Percentiles rank a stretch among this genome's conserved stretches.
Conservation (phyloP, 2,797 vertebrate species). For the Gallinago solitaria region DNA sequence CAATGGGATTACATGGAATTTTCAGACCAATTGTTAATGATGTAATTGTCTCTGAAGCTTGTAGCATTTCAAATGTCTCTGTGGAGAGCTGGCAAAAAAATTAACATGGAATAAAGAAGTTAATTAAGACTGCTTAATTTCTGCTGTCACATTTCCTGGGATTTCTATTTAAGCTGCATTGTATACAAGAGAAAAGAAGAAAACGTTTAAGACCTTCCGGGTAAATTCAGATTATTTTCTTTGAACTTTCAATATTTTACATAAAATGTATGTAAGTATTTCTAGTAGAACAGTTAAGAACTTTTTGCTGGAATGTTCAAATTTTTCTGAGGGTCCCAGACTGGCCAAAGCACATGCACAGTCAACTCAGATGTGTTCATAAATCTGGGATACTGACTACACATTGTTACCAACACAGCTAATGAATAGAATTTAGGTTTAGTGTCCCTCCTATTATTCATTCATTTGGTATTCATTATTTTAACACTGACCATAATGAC, state of each 20-base stretch:
- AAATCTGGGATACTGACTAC: slow-evolving; percentile 8
- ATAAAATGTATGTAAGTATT: neutral
- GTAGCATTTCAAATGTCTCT: neutral
- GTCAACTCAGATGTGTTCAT: neutral
- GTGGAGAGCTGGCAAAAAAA: neutral
- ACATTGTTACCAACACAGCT: neutral
- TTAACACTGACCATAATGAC: slow-evolving; percentile 64
- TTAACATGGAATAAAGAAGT: neutral
- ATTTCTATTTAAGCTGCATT: neutral
- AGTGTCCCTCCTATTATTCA: slow-evolving; percentile 46
- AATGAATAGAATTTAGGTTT: slow-evolving; percentile 40
- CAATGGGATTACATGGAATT: neutral
- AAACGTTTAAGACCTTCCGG: neutral
- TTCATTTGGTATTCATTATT: slow-evolving; percentile 58
- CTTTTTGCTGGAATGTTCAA: neutral
- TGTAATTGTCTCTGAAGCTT: neutral
- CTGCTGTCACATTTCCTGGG: neutral
- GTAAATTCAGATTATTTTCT: neutral
- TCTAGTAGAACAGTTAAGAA: neutral
- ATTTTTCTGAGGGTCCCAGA: neutral
- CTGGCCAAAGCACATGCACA: neutral
- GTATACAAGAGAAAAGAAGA: neutral
- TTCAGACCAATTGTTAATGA: neutral
- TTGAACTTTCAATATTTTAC: neutral
- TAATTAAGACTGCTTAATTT: neutral